A percentile compares a stretch with the other conserved stretches of the same genome.
Conservation (phyloP, 2,113 vertebrate species). For the Herpetotheres cachinnans region DNA sequence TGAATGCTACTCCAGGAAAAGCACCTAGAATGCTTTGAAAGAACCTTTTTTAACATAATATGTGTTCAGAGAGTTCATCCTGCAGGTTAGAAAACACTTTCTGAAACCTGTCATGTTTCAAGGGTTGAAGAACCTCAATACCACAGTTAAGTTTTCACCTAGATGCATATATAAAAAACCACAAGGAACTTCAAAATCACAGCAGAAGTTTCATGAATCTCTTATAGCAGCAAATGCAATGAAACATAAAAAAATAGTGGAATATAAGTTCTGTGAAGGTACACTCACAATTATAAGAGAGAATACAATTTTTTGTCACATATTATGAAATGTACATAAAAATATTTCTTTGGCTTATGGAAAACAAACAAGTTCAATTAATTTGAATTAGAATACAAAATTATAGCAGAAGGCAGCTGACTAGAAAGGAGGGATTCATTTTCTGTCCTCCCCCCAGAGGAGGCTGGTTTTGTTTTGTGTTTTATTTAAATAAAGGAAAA, state of each 20-base stretch:
- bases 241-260: neutral
- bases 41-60: neutral
- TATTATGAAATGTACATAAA: neutral
- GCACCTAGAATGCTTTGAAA: neutral
- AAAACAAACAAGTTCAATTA: neutral
- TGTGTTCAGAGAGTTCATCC: neutral
- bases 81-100: neutral
- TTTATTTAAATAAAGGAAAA: slow-evolving; percentile 2
- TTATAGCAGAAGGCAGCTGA: neutral
- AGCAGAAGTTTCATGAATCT: neutral
- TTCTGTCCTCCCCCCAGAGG: neutral
- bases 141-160: neutral
- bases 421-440: neutral
- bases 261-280: neutral
- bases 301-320: neutral
- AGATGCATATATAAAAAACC: neutral
- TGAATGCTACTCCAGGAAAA: neutral
- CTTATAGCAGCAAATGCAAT: neutral
- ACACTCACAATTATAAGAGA: neutral
- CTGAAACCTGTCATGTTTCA: neutral
- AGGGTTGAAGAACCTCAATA: neutral
- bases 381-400: neutral
- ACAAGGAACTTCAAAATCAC: neutral
- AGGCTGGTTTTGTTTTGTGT: neutral
- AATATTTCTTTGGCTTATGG: neutral